phyloP scores from a whole-genome alignment of 2,113 vertebrate genomes.

The Corythornis vintsioides region DNA sequence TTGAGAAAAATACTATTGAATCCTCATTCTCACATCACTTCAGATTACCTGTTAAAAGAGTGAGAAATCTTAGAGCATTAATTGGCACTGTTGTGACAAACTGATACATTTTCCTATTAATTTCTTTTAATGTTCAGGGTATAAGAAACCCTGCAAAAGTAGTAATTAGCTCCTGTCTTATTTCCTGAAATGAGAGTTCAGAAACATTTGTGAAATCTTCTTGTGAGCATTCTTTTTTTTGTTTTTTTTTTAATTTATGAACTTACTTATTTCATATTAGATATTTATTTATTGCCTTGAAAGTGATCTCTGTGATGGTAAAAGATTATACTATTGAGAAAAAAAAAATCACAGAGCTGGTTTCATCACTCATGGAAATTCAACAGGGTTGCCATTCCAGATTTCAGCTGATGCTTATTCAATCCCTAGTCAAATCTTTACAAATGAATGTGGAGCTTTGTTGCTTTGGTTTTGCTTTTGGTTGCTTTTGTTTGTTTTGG shows the following conservation, averaged over 20 bases:
- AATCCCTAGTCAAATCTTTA: background rate
- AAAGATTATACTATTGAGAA: background rate
- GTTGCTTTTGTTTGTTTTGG: no score
- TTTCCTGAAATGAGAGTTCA: slow-evolving; percentile 20
- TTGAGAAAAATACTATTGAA: slow-evolving; percentile 2
- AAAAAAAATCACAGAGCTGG: background rate
- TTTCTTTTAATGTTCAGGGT: slow-evolving; percentile 24
- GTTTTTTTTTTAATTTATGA: background rate
- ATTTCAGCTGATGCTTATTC: background rate
- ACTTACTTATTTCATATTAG: background rate
- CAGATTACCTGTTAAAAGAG: slow-evolving; percentile 26
- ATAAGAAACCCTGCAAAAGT: background rate
- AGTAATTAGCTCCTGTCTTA: slow-evolving; percentile 44
- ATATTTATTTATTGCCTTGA: background rate
- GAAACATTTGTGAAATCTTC: background rate
- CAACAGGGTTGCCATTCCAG: background rate
- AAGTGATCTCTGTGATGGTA: slow-evolving; percentile 2
- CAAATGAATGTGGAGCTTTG: background rate
- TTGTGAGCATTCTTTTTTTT: background rate
- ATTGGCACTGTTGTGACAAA: slow-evolving; percentile 55
- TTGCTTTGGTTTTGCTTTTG: background rate
- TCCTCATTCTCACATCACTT: background rate
- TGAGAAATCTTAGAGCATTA: background rate
- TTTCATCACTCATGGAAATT: background rate
- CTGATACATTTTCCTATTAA: slow-evolving; percentile 25